A percentile compares a stretch with the other conserved stretches of the same genome.
Evolutionary conservation across 2,113 vertebrate genomes (phyloP).

Genomic region (Semnornis frantzii): DNA sequence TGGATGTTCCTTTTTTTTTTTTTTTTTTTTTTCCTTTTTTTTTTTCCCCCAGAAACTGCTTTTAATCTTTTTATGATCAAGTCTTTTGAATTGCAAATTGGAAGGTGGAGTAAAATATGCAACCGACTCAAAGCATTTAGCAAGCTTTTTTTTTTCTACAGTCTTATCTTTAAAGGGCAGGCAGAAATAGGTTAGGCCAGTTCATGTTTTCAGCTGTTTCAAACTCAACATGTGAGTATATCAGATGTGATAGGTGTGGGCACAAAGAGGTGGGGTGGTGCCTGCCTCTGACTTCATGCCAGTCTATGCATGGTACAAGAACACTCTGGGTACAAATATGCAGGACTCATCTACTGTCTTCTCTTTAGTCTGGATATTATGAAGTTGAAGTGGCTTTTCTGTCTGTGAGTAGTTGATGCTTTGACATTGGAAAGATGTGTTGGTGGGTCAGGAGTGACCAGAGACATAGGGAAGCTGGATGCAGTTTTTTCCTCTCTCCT

Average conservation of each 20-base stretch:
- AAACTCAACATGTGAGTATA: constrained; percentile 18
- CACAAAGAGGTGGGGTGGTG: neutral
- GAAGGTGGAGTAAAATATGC: constrained; percentile 27
- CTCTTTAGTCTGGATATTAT: constrained; percentile 13
- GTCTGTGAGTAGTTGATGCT: neutral
- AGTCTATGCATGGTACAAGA: constrained; percentile 27
- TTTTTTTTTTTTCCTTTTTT: neutral
- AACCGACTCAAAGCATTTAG: neutral
- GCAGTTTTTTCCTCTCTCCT: neutral
- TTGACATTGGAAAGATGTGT: neutral
- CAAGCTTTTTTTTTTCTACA: neutral
- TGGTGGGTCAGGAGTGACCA: neutral
- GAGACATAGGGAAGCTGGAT: neutral
- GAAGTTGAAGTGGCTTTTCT: constrained; percentile 20
- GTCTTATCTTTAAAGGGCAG: neutral
- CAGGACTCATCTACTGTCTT: constrained; percentile 4
- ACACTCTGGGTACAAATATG: constrained; percentile 47
- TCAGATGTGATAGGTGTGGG: neutral
- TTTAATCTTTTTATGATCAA: neutral
- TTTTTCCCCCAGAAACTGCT: neutral
- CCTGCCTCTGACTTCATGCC: constrained; percentile 41
- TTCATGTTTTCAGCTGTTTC: constrained; percentile 12
- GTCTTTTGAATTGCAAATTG: constrained; percentile 10
- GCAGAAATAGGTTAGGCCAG: neutral
- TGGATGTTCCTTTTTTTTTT: neutral